Percentiles rank a stretch among this genome's conserved stretches.
Evolutionary conservation across 2,888 invertebrate genomes (phyloP).

Genomic region (Folsomia candida): DNA sequence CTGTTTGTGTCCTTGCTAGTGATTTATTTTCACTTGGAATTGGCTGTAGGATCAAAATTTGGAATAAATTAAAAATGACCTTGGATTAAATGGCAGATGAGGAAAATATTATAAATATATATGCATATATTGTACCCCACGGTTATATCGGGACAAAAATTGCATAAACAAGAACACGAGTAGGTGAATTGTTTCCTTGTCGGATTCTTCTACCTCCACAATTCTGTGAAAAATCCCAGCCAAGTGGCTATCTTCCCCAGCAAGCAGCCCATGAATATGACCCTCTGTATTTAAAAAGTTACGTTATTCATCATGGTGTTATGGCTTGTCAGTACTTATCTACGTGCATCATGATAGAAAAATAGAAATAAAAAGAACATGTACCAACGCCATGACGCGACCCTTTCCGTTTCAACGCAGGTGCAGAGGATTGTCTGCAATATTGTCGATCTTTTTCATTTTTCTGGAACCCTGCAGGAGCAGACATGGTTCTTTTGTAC

Average conservation of each 20-base stretch:
- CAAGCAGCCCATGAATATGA: conserved; percentile 78
- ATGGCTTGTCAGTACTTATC: too few species aligned
- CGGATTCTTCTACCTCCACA: conserved; percentile 89
- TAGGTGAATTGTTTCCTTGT: conserved; percentile 91
- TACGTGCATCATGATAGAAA: too few species aligned
- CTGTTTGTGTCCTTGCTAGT: conserved; percentile 73
- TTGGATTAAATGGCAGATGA: not conserved
- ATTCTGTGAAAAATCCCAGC: conserved; percentile 78
- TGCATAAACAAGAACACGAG: conserved; percentile 95
- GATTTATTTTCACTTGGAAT: conserved; percentile 84
- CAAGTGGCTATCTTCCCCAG: conserved; percentile 76
- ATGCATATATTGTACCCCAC: conserved; percentile 39
- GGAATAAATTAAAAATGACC: not conserved
- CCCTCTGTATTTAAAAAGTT: conserved; percentile 61
- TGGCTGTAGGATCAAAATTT: conserved; percentile 58
- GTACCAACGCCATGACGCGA: conserved; percentile 88
- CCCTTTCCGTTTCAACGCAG: conserved; percentile 88
- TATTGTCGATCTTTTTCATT: conserved; percentile 72
- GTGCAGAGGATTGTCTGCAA: conserved; percentile 91
- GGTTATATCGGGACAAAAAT: conserved; percentile 70
- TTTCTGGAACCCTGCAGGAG: conserved; percentile 56
- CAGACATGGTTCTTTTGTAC: conserved; percentile 90
- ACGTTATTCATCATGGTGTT: too few species aligned
- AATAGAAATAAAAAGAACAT: too few species aligned
- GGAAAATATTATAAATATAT: not conserved